Base-by-base conservation (phyloP, 1,140 invertebrate species). In the Daktulosphaira vitifoliae region DNA sequence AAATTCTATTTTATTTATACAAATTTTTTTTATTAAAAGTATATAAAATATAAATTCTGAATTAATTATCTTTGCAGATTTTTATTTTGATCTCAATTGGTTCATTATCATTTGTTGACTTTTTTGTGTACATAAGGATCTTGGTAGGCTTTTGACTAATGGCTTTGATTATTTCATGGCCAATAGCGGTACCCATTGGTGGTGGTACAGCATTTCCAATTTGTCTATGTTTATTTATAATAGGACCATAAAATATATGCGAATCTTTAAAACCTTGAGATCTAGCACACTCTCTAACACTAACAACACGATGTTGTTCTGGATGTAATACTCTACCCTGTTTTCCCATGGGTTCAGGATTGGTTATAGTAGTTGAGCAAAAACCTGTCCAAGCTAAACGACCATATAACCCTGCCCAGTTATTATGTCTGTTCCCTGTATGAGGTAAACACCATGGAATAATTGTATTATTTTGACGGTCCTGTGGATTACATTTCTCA, bases 371-470 rank as follows among this genome's bases (percentile, higher is more conserved):
- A 2, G 90, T 93, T 65, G 81, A 81, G 73, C 92, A 93, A 77
- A 87, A 91, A 13, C 89, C 89, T 71, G 89, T 82, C 88, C 88
- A 92, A 65, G 86, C 83, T 2, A 93, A 72, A 59, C 90, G 79
- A 1, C 90, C 81, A 67, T 83, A 84, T 33, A 83, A 76, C 1
- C 81, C 82, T 0, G 87, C 81, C 90, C 90, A 94, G 75, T 93
- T 78, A 75, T 90, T 90, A 74, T 93, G 88, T 23, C 89, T 75
- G 75, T 92, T 89, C 25, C 82, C 87, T 1, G 90, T 93, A 73
- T 93, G 90, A 22, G 90, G 89, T 65, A 93, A 77, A 74, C 90
- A 92, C 91, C 91, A 94, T 1, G 91, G 90, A 56, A 94, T 88
- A 37, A 93, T 73, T 1, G 91, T 92, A 74, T 90, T 87, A 71